Conservation (phyloP, 2,113 vertebrate species). For the Scytalopus superciliaris region DNA sequence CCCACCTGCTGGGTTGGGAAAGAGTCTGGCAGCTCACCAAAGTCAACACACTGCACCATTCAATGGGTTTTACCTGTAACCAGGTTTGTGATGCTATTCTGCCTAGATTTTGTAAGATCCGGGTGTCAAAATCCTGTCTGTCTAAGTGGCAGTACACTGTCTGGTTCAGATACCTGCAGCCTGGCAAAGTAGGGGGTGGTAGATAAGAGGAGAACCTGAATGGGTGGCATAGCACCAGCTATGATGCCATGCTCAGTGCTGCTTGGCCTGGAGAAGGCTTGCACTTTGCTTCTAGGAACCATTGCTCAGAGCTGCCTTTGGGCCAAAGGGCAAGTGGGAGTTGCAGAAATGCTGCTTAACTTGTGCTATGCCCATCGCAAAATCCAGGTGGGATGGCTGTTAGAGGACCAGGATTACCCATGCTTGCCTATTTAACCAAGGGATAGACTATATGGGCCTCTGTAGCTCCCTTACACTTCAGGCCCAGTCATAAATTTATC, state of each 20-base stretch:
- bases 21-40: not conserved
- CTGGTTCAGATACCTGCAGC: not conserved
- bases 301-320: not conserved
- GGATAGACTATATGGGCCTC: not conserved
- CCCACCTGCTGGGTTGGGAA: not conserved
- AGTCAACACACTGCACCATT: not conserved
- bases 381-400: not conserved
- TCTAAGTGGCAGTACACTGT: not conserved
- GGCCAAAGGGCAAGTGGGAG: not conserved
- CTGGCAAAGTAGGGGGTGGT: not conserved
- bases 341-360: not conserved
- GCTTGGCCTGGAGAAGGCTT: not conserved
- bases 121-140: not conserved
- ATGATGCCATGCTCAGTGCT: accelerated
- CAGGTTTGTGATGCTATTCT: not conserved
- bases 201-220: not conserved
- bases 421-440: not conserved
- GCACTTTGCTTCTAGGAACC: not conserved
- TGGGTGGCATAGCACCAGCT: not conserved
- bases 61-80: not conserved
- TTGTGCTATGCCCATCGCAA: not conserved
- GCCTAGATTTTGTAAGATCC: not conserved
- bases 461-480: not conserved
- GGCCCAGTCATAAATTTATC: not conserved
- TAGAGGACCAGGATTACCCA: not conserved